phyloP scores from a whole-genome alignment of 2,113 vertebrate genomes.

The Solea solea region DNA sequence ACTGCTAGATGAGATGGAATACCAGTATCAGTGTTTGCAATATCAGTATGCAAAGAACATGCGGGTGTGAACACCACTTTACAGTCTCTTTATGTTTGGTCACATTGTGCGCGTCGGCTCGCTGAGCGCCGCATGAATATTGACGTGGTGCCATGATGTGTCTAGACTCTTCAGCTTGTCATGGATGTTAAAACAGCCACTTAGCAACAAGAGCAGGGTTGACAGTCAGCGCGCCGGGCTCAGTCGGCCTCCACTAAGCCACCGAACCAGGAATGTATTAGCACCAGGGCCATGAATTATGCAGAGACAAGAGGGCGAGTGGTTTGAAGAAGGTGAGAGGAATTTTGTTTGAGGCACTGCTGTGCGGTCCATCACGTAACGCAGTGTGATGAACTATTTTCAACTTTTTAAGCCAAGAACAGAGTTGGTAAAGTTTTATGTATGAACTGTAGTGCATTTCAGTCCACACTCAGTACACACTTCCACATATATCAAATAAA shows the following conservation, averaged over 20 bases:
- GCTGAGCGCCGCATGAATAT: background rate
- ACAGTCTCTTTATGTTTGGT: too few relatives aligned
- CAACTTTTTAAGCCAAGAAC: background rate
- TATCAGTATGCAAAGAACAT: too few relatives aligned
- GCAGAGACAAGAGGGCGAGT: background rate
- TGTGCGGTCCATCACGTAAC: background rate
- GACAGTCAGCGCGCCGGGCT: background rate
- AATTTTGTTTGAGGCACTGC: slow-evolving; percentile 1
- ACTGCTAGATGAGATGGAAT: too few relatives aligned
- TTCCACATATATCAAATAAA: background rate
- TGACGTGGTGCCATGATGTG: background rate
- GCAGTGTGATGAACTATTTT: background rate
- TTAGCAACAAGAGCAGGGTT: slow-evolving; percentile 17
- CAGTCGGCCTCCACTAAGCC: slow-evolving; percentile 5
- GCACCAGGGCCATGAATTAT: slow-evolving; percentile 23
- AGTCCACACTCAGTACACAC: too few relatives aligned
- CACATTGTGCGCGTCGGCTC: background rate
- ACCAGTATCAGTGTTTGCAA: too few relatives aligned
- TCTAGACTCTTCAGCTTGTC: slow-evolving; percentile 22
- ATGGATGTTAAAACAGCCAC: slow-evolving; percentile 54
- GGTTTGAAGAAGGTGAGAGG: background rate
- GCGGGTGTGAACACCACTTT: background rate
- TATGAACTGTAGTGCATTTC: background rate
- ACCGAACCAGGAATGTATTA: slow-evolving; percentile 7
- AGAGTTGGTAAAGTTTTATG: background rate